Base-by-base conservation (phyloP, 2,797 vertebrate genomes). In the Ambastaia sidthimunki region DNA sequence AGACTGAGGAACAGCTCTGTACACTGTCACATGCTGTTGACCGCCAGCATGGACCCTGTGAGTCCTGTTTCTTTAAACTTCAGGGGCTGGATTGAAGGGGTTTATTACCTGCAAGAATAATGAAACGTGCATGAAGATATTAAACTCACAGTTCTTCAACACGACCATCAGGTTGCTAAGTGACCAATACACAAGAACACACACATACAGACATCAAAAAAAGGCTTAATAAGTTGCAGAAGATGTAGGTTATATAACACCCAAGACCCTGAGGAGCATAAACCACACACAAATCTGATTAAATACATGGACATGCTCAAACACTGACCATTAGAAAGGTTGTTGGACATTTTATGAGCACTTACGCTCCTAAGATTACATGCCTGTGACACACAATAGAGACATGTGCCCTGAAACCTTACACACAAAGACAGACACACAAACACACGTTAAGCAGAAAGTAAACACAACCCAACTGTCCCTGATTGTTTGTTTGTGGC, bases 271-370 rank as follows among this genome's bases (percentile, higher is more conserved):
- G 76, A 71, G 76, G 55, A 65, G 81, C 66, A 78, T 63, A 74
- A 81, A 81, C 72, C 59, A 67, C 75, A 85, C 85, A 75, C 83
- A 83, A 82, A 83, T 82, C 81, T 82, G 82, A 88, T 82, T 87
- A 87, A 85, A 85, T 77, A 69, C 57, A 60, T 76, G 73, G 21
- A 59, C 85, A 72, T 74, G 84, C 76, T 80, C 78, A 74, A 71
- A 74, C 83, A 87, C 69, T 81, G 73, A 74, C 77, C 82, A 62
- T 82, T 82, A 79, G 78, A 86, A 84, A 81, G 80, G 78, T 84
- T 86, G 83, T 83, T 79, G 81, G 55, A 77, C 67, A 62, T 86
- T 83, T 84, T 86, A 86, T 81, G 77, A 84, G 81, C 68, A 60
- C 78, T 84, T 4, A 31, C 34, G 6, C 81, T 83, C 75, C 78